A percentile compares a stretch with the other conserved stretches of the same genome.
phyloP scores from a whole-genome alignment of 2,113 vertebrate species.

The Barnardius zonarius region DNA sequence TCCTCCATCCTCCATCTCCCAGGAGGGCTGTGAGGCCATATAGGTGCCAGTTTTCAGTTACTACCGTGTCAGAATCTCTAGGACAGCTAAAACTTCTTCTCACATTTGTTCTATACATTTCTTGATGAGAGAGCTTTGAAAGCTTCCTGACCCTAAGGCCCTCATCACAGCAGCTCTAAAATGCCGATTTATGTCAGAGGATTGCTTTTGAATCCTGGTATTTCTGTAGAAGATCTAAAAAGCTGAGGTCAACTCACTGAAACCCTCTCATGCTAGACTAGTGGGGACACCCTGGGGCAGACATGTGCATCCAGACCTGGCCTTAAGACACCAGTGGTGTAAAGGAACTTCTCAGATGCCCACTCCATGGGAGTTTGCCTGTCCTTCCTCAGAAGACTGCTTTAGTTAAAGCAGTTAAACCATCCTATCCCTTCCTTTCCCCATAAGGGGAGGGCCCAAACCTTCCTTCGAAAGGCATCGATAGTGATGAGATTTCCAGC shows the following conservation, averaged over 20 bases:
- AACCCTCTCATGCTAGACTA: neutral
- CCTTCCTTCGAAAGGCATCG: neutral
- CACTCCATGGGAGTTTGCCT: neutral
- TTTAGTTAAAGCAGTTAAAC: neutral
- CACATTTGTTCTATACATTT: neutral
- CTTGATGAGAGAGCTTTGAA: neutral
- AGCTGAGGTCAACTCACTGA: neutral
- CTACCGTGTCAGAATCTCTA: neutral
- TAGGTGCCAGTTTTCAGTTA: neutral
- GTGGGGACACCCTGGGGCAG: neutral
- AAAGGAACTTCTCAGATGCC: neutral
- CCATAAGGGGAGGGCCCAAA: accelerated
- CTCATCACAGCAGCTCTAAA: neutral
- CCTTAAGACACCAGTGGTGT: neutral
- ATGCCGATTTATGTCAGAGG: neutral
- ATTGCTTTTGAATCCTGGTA: neutral
- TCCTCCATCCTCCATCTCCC: neutral
- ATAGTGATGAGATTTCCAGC: neutral
- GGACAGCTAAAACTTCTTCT: neutral
- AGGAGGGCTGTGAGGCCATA: neutral
- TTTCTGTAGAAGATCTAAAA: neutral
- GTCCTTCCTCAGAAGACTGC: neutral
- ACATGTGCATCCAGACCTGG: neutral
- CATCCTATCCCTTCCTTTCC: neutral
- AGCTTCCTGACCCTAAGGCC: neutral